Base-by-base conservation (phyloP, 2,888 invertebrate species). In the Luffia ferchaultella region DNA sequence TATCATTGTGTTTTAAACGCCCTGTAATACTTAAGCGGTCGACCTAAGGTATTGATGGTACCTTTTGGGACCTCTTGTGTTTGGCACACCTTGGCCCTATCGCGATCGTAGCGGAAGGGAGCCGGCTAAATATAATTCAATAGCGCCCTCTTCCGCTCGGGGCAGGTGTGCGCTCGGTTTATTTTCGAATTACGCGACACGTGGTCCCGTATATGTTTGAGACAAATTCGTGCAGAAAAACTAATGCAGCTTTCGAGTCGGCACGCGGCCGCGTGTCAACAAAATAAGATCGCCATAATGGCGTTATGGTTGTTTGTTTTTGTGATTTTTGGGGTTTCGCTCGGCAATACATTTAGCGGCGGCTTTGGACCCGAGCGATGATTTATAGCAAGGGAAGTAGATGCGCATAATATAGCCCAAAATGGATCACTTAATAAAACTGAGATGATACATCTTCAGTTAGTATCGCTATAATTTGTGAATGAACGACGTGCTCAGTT, bases 101-200 rank as follows among this genome's bases (percentile, higher is more conserved):
- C n/a, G n/a, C 30, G 5, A 12, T 30, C 30, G 30, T 3, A 3
- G 30, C 30, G 67, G 60, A 74, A 75, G 73, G 75, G 76, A 73
- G 70, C 67, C 65, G 70, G 78, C 82, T 82, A 79, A 80, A 82
- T 80, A 82, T 82, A 83, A 76, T 76, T 74, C 74, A 73, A 76
- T 76, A 71, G 70, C 79, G 77, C 83, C 82, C 82, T 82, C 82
- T 79, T 82, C 80, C 43, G 43, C 30, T 20, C 46, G 20, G n/a
- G 40, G 45, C 45, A 40, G 45, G 50, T 45, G 45, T 45, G 45
- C 41, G 20, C 17, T 61, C 76, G 72, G 75, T 68, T 67, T 77
- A 78, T 75, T 78, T 76, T 76, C 73, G 75, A 41, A 68, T 73
- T 70, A 70, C 65, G 61, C 63, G 76, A 73, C 82, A 82, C 82